Conservation (phyloP, 2,113 vertebrate genomes). For the Dryoscopus gambensis region DNA sequence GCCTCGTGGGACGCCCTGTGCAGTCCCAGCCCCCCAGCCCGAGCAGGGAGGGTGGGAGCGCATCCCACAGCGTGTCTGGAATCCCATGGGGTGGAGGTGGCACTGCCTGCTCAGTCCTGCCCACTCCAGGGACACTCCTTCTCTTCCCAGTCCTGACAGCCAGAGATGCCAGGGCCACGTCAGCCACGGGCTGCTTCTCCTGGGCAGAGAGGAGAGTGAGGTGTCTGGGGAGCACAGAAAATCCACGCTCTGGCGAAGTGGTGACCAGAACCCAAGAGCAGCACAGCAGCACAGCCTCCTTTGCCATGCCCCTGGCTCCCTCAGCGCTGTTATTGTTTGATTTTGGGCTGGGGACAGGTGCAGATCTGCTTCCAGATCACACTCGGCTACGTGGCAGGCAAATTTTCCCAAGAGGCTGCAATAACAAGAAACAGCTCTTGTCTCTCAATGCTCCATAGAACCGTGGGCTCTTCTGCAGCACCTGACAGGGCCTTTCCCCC, state of each 20-base stretch:
- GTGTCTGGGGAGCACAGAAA: too few species aligned
- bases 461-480: not conserved
- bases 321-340: not conserved
- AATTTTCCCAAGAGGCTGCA: not conserved
- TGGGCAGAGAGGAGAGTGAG: not conserved
- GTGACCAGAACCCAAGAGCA: not conserved
- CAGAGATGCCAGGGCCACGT: not conserved
- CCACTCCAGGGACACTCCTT: rapidly evolving
- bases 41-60: not conserved
- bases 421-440: constrained; percentile 5
- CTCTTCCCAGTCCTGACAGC: not conserved
- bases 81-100: not conserved
- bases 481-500: not conserved
- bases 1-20: rapidly evolving
- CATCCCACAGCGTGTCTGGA: rapidly evolving
- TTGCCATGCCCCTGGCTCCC: not conserved
- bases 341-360: not conserved
- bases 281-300: not conserved
- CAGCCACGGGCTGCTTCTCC: not conserved
- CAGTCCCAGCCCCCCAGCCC: rapidly evolving
- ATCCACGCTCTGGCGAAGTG: not conserved
- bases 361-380: constrained; percentile 24
- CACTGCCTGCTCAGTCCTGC: rapidly evolving
- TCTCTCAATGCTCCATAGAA: constrained; percentile 38
- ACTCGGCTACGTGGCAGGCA: not conserved